Evolutionary conservation across 2,113 vertebrate species (phyloP).

Genomic region (Halichoeres trimaculatus): DNA sequence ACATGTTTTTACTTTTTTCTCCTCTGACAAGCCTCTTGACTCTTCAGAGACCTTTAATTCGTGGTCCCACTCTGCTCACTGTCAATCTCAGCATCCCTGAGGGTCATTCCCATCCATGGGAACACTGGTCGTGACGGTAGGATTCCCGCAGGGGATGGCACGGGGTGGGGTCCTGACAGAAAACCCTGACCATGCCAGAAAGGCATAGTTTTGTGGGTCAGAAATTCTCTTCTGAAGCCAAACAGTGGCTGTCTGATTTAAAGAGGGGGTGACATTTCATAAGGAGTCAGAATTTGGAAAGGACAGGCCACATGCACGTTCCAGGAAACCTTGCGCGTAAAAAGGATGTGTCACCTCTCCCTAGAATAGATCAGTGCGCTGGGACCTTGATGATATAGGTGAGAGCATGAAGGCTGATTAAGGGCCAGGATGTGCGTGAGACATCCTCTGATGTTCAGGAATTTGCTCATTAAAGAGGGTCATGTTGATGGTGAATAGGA

Average conservation of each 20-base stretch:
- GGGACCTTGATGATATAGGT: constrained; percentile 67
- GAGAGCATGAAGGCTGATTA: constrained; percentile 72
- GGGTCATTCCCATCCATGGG: constrained; percentile 74
- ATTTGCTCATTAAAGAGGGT: constrained; percentile 79
- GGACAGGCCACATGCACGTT: constrained; percentile 7
- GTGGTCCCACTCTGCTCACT: constrained; percentile 64
- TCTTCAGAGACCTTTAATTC: constrained; percentile 71
- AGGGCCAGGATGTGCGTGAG: constrained; percentile 76
- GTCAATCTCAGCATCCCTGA: constrained; percentile 68
- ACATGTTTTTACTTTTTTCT: constrained; percentile 64
- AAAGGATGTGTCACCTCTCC: constrained; percentile 58
- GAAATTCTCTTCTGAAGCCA: constrained; percentile 22
- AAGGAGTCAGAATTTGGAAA: background rate
- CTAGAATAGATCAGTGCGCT: constrained; percentile 32
- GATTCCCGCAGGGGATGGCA: constrained; percentile 33
- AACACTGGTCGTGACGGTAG: constrained; percentile 71
- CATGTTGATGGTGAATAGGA: constrained; percentile 68
- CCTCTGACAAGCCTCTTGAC: constrained; percentile 59
- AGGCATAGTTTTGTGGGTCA: constrained; percentile 38
- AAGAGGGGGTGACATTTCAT: background rate
- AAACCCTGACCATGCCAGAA: constrained; percentile 17
- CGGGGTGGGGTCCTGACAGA: constrained; percentile 47
- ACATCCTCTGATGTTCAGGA: constrained; percentile 81
- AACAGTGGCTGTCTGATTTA: constrained; percentile 21
- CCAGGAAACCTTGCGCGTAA: constrained; percentile 16